A percentile compares a stretch with the other conserved stretches of the same genome.
Conservation (phyloP, 30 jellyfish, hydroid and myxozoan genomes). For the Cassiopea andromeda region DNA sequence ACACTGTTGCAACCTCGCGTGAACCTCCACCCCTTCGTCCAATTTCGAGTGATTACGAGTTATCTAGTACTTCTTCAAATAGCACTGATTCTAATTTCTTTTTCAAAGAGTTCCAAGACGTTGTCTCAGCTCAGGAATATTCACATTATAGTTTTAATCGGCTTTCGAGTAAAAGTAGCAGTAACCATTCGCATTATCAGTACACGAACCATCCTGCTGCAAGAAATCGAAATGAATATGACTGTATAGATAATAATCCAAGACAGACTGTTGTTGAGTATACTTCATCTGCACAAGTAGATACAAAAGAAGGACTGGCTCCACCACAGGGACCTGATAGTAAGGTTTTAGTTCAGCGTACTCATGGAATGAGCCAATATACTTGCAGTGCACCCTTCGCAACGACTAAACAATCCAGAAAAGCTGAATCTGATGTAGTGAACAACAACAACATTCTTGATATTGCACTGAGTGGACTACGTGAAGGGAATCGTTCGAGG, state of each 20-base stretch:
- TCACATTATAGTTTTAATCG: constrained; percentile 4
- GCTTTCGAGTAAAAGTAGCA: neutral
- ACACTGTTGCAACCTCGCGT: constrained; percentile 33
- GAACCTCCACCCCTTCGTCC: constrained; percentile 82
- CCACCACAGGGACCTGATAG: neutral
- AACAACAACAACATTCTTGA: constrained; percentile 34
- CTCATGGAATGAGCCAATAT: constrained; percentile 12
- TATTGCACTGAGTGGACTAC: constrained; percentile 42
- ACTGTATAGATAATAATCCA: neutral
- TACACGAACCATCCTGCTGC: neutral
- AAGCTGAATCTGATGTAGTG: constrained; percentile 41
- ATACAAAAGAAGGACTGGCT: neutral
- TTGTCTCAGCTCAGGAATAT: constrained; percentile 10
- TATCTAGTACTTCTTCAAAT: constrained; percentile 26
- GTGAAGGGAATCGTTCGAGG: constrained; percentile 26
- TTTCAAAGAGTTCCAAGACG: constrained; percentile 50
- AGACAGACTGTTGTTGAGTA: neutral
- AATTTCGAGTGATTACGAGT: constrained; percentile 61
- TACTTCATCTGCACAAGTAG: neutral
- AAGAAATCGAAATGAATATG: neutral
- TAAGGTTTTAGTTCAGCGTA: constrained; percentile 23
- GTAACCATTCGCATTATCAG: neutral
- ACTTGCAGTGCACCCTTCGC: neutral
- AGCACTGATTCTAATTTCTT: constrained; percentile 59
- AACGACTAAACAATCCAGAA: neutral